Base-by-base conservation (phyloP, 1,140 invertebrate species). In the Helicorthomorpha holstii region DNA sequence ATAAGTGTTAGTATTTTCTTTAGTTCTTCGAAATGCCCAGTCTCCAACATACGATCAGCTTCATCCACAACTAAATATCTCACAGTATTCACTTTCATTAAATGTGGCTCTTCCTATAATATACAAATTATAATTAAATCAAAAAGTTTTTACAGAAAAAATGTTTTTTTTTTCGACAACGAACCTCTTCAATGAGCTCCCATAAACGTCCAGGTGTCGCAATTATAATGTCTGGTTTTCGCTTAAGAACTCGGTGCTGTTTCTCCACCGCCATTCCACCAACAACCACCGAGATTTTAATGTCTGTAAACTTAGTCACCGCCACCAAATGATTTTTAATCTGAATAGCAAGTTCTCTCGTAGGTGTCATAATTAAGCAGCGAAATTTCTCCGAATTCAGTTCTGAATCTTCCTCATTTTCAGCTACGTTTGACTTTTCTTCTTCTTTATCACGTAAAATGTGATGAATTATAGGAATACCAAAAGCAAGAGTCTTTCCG, bases 11-110 rank as follows among this genome's bases (percentile, higher is more conserved):
- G 64, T 14, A 99, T 69, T 27, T 80, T 74, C 27, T 83, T 74
- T 1, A 99, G 65, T 68, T 99, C 94, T 61, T 88, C 77, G 71
- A 98, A 99, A 69, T 99, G 94, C 19, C 89, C 89, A 57, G 81
- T 83, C 63, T 98, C 94, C 19, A 97, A 71, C 93, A 99, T 98
- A 58, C 95, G 75, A 69, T 99, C 96, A 0, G 94, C 95, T 75
- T 99, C 96, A 69, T 99, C 96, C 54, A 99, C 87, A 0, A 89
- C 93, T 51, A 98, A 69, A 66, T 80, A 90, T 55, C 80, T 81
- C 51, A 69, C 56, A 23, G 59, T 44, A 3, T 60, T 56, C n/a
- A 75, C 57, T 23, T 66, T 61, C 16, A 55, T 55, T 51, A 73
- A 47, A 57, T 69, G 67, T 16, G 57, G 51, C 29, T 66, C 61